A percentile compares a stretch with the other conserved stretches of the same genome.
Conservation (phyloP, 1,140 invertebrate species). For the Aphidius gifuensis region DNA sequence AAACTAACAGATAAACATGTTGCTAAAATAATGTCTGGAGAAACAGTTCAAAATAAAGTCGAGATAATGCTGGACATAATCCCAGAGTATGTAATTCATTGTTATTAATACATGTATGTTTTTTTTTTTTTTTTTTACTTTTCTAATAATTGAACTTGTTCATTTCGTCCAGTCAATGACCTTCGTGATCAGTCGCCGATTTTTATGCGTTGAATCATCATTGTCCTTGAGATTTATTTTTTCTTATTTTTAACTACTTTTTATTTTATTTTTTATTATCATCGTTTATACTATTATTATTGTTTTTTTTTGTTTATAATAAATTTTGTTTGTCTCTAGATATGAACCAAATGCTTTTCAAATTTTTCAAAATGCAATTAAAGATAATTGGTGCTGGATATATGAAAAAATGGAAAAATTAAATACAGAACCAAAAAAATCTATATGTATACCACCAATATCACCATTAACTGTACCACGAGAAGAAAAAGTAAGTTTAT, state of each 20-base stretch:
- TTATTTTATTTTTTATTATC: no score
- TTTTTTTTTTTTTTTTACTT: no score
- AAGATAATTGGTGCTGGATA: constrained; percentile 45
- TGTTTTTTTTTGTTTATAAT: no score
- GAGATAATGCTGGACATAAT: constrained; percentile 40
- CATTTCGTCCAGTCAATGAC: no score
- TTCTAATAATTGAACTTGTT: no score
- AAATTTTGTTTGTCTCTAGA: constrained; percentile 23
- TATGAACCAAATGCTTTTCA: constrained; percentile 42
- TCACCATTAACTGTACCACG: constrained; percentile 43
- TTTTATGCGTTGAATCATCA: no score
- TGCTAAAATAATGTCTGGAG: constrained; percentile 32
- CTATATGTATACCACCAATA: constrained; percentile 42
- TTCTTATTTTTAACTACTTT: no score
- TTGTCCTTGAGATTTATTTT: no score
- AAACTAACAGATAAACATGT: constrained; percentile 44
- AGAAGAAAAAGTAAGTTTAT: constrained; percentile 38
- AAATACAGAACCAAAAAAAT: constrained; percentile 20
- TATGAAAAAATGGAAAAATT: constrained; percentile 39
- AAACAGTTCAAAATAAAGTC: constrained; percentile 31
- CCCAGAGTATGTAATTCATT: constrained; percentile 33
- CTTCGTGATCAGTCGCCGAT: no score
- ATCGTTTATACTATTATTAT: no score
- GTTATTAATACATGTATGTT: no score
- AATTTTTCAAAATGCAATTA: constrained; percentile 41